phyloP scores from a whole-genome alignment of 2,113 vertebrate species.

The Galbula dea region DNA sequence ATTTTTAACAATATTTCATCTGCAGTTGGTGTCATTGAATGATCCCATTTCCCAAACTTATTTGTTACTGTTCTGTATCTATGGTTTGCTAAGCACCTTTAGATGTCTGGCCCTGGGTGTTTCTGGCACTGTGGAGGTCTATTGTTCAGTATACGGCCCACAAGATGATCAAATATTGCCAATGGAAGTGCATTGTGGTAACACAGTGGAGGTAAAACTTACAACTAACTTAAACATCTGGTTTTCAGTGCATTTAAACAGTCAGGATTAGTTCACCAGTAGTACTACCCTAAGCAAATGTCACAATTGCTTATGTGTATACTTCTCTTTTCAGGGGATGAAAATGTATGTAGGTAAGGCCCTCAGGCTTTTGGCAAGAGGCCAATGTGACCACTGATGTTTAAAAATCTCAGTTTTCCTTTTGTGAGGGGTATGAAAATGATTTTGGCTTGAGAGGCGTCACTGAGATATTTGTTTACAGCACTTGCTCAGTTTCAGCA shows the following conservation, averaged over 20 bases:
- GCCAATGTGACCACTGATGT: not conserved
- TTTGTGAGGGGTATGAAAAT: not conserved
- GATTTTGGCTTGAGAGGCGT: not conserved
- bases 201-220: rapidly evolving
- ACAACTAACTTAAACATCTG: not conserved
- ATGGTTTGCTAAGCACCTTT: not conserved
- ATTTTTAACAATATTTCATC: not conserved
- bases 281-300: not conserved
- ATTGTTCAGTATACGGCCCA: not conserved
- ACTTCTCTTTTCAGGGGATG: not conserved
- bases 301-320: not conserved
- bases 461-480: rapidly evolving
- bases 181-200: rapidly evolving
- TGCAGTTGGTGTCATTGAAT: not conserved
- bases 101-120: rapidly evolving
- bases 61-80: not conserved
- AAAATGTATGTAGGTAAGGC: not conserved
- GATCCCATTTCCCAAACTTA: not conserved
- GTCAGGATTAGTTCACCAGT: not conserved
- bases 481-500: not conserved
- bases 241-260: not conserved
- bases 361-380: not conserved
- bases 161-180: not conserved
- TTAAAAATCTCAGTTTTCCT: not conserved
- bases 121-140: not conserved